Percentiles rank a stretch among this genome's conserved stretches.
Conservation (phyloP, 2,113 vertebrate genomes). For the Entomyzon cyanotis region DNA sequence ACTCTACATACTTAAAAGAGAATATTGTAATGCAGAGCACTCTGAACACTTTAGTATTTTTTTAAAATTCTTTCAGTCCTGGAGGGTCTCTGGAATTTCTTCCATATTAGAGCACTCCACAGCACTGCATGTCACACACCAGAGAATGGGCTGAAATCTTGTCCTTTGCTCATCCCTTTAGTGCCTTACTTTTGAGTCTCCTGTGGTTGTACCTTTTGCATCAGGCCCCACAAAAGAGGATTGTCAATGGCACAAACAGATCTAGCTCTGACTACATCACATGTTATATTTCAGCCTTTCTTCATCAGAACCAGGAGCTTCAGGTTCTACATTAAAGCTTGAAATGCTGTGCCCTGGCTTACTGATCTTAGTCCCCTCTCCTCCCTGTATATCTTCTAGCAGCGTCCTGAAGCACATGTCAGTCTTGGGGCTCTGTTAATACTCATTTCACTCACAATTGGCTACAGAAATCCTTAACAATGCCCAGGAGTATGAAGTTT, state of each 20-base stretch:
- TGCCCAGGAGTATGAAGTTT: not conserved
- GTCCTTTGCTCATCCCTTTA: not conserved
- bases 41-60: not conserved
- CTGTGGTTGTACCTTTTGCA: not conserved
- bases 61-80: not conserved
- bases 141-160: not conserved
- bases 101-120: not conserved
- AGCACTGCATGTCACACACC: rapidly evolving
- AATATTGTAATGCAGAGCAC: not conserved
- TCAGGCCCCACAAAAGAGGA: not conserved
- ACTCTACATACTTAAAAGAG: not conserved
- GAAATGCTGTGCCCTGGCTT: not conserved
- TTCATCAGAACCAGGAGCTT: not conserved
- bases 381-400: not conserved
- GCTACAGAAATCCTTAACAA: not conserved
- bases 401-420: not conserved
- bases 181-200: not conserved
- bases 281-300: not conserved
- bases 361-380: not conserved
- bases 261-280: not conserved
- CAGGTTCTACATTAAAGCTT: not conserved
- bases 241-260: not conserved
- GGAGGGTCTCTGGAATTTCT: not conserved
- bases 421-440: not conserved
- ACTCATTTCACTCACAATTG: not conserved